Base-by-base conservation (phyloP, 2,113 vertebrate species). In the Nematolebias whitei region DNA sequence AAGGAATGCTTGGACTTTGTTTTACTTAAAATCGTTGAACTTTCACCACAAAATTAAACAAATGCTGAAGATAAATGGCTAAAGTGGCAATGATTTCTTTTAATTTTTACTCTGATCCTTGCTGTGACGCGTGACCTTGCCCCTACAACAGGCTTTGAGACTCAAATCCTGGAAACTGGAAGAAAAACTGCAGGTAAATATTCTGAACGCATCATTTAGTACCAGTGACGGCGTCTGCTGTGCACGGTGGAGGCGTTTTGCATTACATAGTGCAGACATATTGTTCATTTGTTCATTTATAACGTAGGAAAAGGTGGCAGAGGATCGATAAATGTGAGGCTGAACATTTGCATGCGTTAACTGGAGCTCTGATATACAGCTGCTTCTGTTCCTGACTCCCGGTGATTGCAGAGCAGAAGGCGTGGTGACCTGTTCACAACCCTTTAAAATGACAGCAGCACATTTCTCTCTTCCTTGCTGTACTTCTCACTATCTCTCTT, bases 341-440 rank as follows among this genome's bases (percentile, higher is more conserved):
- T 74, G 51, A 68, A 64, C 48, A 76, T 85, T 83, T 73, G 74
- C 74, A 78, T 79, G 60, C 47, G 54, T 85, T 74, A 63, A 63
- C 45, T 68, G 2, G 39, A 39, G 78, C 51, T 22, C 12, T 47
- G 55, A 67, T 35, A 15, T 7, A 38, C 26, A 2, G 40, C 14
- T 19, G 68, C 63, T 61, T 29, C 53, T 72, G 71, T 75, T 81
- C 66, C 63, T 8, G 60, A 75, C 60, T 84, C 22, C 39, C 72
- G 59, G 79, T 68, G 32, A 20, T 69, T 70, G 61, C 66, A 11
- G 59, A 82, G 76, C 59, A 47, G 79, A 59, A 82, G 85, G 83
- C 75, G 84, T 84, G 82, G 77, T 84, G 88, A 89, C 86, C 87
- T 83, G 83, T 76, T 83, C 80, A 59, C 83, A 88, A 88, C 84